These are phyloP conservation scores for Coleophora deauratella DNA, from an alignment of 2,888 invertebrate species.

Conservation along the genomic window DNA sequence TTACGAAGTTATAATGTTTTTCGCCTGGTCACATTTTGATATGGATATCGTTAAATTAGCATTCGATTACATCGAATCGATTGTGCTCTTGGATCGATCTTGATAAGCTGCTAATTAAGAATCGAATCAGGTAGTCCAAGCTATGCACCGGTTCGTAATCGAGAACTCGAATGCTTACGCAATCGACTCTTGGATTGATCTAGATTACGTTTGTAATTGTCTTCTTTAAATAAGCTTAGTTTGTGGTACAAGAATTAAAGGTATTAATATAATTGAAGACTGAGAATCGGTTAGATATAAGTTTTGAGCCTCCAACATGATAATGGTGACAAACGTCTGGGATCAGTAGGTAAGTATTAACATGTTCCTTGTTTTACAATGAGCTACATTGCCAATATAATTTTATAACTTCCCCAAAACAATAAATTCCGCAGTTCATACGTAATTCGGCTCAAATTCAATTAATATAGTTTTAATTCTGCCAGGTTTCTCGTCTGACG, in stretches of 20 bases:
- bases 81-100: conserved; percentile 49
- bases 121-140: conserved; percentile 25
- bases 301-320: too few species aligned
- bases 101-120: conserved; percentile 57
- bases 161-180: conserved; percentile 51
- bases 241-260: too few species aligned
- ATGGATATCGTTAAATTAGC: conserved; percentile 40
- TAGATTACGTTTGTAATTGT: conserved; percentile 60
- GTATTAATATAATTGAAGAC: too few species aligned
- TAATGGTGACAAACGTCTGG: too few species aligned
- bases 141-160: conserved; percentile 49
- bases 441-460: conserved; percentile 19
- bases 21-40: conserved; percentile 31
- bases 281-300: too few species aligned
- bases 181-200: conserved; percentile 62
- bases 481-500: conserved; percentile 30
- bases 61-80: conserved; percentile 46
- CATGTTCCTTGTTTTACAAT: too few species aligned
- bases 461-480: conserved; percentile 60
- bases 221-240: conserved; percentile 36
- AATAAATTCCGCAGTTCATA: too few species aligned
- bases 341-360: too few species aligned
- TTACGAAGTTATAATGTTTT: not conserved
- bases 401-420: too few species aligned
- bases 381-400: too few species aligned